Evolutionary conservation across 2,888 invertebrate genomes (phyloP), one percentile per base, ranked within the genome.

Genomic region (Sericinus montela): DNA sequence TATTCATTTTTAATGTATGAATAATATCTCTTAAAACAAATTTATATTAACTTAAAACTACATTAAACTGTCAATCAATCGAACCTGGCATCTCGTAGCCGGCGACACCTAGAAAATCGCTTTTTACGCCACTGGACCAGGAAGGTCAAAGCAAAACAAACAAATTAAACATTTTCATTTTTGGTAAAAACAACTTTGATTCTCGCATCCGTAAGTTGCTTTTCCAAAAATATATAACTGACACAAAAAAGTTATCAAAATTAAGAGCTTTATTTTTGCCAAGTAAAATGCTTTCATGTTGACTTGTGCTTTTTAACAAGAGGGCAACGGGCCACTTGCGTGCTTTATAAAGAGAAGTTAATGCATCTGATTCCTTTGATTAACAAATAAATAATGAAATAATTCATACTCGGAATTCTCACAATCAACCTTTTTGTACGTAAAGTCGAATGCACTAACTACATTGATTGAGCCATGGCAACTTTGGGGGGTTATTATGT

Each of bases 351-450:
- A 46, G 46, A 25, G 28, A 46, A 35, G 10, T 40, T 46, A 46
- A 46, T 35, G 35, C 39, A 32, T 41, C 41, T 41, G 25, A 36
- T 16, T 35, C 28, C 40, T 41, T 47, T 47, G 41, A 47, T 41
- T 36, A 47, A 41, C 47, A 41, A 47, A 47, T 41, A 47, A 47
- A 41, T 47, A 41, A 47, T 36, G 13, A 36, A 36, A 40, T 29
- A 11, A 47, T 47, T 41, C 16, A n/a, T 41, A 30, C 23, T 3
- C 13, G 47, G 47, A 41, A 36, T 40, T 7, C 25, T 41, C 41
- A 7, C 11, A 11, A 32, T 32, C 3, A 32, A 11, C 6, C 4
- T 11, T 32, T 32, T 11, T 32, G 32, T 3, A 5, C 11, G 32
- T 11, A 32, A 3, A 5, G 11, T 32, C 32, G 32, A 0, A 32